Evolutionary conservation across 2,797 vertebrate species (phyloP).

Genomic region (Sebastes cheni): DNA sequence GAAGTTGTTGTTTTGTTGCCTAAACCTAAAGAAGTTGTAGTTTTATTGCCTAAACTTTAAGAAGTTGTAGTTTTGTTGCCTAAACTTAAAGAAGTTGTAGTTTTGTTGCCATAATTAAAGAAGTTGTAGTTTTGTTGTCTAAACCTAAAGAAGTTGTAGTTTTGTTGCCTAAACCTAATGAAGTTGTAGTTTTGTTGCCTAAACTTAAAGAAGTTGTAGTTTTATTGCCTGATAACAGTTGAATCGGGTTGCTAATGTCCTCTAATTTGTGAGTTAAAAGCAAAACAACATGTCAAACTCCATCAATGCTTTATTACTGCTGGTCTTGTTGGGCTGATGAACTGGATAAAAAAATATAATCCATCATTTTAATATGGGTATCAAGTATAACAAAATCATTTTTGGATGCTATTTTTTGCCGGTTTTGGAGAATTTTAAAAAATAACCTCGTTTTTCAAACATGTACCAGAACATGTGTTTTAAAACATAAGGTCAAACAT

Average conservation of each 20-base stretch:
- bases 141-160: no score
- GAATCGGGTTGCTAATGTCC: no score
- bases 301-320: background rate
- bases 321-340: background rate
- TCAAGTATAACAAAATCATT: background rate
- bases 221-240: no score
- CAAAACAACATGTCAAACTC: background rate
- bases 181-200: no score
- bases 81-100: no score
- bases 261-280: background rate
- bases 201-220: no score
- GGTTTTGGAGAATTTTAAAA: background rate
- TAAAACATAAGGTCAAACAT: background rate
- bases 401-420: background rate
- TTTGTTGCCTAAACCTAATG: fast-evolving
- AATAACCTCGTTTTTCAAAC: background rate
- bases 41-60: no score
- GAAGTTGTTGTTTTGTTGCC: no score
- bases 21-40: fast-evolving
- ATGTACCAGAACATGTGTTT: background rate
- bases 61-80: no score
- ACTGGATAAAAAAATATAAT: background rate
- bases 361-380: background rate
- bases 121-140: no score
- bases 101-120: fast-evolving